Evolutionary conservation across 2,888 invertebrate species (phyloP).

Genomic region (Xiphydria camelus): DNA sequence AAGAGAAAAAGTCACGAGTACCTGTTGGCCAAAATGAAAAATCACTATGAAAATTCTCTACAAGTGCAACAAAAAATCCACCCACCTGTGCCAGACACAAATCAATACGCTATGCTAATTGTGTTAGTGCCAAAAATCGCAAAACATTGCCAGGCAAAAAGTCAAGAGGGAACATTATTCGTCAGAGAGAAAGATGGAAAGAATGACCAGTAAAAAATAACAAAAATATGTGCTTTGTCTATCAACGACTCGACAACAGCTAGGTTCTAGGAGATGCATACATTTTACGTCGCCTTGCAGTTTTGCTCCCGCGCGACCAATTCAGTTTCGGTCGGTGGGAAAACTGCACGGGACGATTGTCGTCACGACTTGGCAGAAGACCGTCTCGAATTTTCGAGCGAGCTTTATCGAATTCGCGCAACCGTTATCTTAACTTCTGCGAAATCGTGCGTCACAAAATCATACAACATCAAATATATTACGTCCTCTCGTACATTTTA

Average conservation of each 20-base stretch:
- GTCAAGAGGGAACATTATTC: slow-evolving; percentile 32
- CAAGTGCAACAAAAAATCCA: slow-evolving; percentile 23
- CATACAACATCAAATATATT: slow-evolving; percentile 39
- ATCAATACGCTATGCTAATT: slow-evolving; percentile 30
- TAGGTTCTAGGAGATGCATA: slow-evolving; percentile 52
- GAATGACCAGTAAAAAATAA: slow-evolving; percentile 24
- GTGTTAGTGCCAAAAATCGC: slow-evolving; percentile 49
- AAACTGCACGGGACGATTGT: slow-evolving; percentile 34
- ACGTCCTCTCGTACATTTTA: slow-evolving; percentile 30
- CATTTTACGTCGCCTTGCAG: slow-evolving; percentile 44
- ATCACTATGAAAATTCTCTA: too few relatives aligned
- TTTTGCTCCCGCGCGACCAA: slow-evolving; percentile 36
- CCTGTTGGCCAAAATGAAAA: neutral
- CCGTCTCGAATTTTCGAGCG: slow-evolving; percentile 4
- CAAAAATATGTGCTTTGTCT: slow-evolving; percentile 53
- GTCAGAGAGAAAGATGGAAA: slow-evolving; percentile 20
- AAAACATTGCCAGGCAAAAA: slow-evolving; percentile 49
- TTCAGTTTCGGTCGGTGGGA: slow-evolving; percentile 31
- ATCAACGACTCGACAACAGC: slow-evolving; percentile 58
- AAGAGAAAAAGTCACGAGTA: too few relatives aligned
- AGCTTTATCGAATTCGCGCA: too few relatives aligned
- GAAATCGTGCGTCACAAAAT: slow-evolving; percentile 33
- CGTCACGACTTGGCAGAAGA: slow-evolving; percentile 44
- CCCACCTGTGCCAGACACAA: slow-evolving; percentile 48
- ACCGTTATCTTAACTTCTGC: slow-evolving; percentile 27